Evolutionary conservation across 2,797 vertebrate genomes (phyloP).

Genomic region (Epinephelus coioides): DNA sequence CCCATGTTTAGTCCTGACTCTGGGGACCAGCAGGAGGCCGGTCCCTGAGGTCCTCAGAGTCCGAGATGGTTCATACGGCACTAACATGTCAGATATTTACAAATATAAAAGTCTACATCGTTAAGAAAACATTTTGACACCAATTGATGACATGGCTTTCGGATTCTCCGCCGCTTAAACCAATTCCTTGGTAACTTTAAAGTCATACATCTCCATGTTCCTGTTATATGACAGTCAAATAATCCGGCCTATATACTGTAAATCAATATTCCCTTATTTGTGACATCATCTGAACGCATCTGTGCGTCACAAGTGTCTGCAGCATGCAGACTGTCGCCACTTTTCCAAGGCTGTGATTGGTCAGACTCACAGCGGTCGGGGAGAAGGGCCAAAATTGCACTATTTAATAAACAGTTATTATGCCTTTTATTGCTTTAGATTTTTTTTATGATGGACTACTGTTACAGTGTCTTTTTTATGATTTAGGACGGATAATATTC

Average conservation of each 20-base stretch:
- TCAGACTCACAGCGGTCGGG: not conserved
- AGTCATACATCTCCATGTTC: not conserved
- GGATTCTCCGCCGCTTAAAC: accelerated
- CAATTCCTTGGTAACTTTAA: not conserved
- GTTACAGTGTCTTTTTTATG: not conserved
- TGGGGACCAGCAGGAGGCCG: too few species aligned
- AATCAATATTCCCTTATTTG: not conserved
- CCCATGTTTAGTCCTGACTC: too few species aligned
- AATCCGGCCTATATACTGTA: not conserved
- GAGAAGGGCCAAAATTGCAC: not conserved
- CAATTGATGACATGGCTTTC: not conserved
- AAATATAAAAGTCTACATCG: not conserved
- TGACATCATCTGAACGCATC: slow-evolving; percentile 19
- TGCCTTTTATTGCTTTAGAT: not conserved
- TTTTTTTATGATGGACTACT: not conserved
- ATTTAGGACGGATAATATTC: not conserved
- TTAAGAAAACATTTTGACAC: not conserved
- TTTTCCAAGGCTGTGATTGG: slow-evolving; percentile 15
- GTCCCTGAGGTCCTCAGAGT: too few species aligned
- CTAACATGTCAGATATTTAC: too few species aligned
- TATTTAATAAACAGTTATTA: not conserved
- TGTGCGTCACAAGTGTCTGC: not conserved
- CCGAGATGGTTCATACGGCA: too few species aligned
- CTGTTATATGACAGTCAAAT: not conserved
- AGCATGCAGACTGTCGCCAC: not conserved